Percentiles rank a stretch among this genome's conserved stretches.
Conservation (phyloP, 2,797 vertebrate species). For the Aselliscus stoliczkanus region DNA sequence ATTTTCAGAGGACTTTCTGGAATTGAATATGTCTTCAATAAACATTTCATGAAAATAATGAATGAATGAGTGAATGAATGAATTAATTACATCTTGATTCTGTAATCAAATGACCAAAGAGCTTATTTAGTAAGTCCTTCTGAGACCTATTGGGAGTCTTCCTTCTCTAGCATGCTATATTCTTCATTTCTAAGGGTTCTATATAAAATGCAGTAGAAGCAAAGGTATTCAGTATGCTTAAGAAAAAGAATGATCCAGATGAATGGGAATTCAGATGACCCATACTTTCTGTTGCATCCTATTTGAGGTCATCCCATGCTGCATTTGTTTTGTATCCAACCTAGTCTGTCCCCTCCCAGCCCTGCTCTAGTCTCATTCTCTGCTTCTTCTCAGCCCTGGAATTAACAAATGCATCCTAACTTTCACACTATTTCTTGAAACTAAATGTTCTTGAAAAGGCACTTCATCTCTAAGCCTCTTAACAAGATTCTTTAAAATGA, state of each 20-base stretch:
- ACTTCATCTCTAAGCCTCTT: conserved; percentile 13
- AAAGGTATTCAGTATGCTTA: not conserved
- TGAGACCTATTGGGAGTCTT: not conserved
- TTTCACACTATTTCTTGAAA: not conserved
- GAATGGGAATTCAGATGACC: not conserved
- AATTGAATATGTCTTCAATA: not conserved
- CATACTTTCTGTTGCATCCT: not conserved
- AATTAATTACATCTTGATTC: not conserved
- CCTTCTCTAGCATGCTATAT: not conserved
- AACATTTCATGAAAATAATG: not conserved
- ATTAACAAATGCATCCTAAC: not conserved
- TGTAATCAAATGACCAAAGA: not conserved
- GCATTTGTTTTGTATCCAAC: not conserved
- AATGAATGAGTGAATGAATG: not conserved
- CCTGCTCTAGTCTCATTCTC: not conserved
- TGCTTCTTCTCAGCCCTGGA: not conserved
- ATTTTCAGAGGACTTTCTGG: not conserved
- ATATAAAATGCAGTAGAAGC: not conserved
- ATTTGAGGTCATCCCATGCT: not conserved
- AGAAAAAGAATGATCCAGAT: not conserved
- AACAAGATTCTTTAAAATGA: conserved; percentile 35
- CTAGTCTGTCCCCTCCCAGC: not conserved
- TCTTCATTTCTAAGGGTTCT: not conserved
- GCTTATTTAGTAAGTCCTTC: not conserved
- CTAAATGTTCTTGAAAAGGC: not conserved